Percentiles rank a stretch among this genome's conserved stretches.
These are phyloP conservation scores for Leptinotarsa rubiginosa DNA, from an alignment of 2,888 invertebrate genomes.

Conservation along the genomic window DNA sequence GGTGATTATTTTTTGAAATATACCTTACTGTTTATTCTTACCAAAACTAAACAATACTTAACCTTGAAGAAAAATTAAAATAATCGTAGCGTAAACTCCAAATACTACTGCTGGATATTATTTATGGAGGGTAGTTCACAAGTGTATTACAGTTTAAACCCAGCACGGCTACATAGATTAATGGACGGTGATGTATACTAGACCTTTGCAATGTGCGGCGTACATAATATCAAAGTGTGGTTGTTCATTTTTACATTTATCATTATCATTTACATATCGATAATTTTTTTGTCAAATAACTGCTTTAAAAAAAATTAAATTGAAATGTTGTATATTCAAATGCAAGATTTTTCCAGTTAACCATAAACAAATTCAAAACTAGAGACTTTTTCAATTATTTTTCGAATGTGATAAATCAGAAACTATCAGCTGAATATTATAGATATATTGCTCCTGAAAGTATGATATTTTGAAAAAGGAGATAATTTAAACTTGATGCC, in stretches of 20 bases:
- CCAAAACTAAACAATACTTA: background rate
- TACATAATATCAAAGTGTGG: conserved; percentile 13
- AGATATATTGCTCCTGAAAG: too few species aligned
- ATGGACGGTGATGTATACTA: conserved; percentile 21
- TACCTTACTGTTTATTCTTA: background rate
- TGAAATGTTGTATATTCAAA: too few species aligned
- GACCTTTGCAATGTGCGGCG: conserved; percentile 6
- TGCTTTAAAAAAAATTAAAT: too few species aligned
- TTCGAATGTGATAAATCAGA: too few species aligned
- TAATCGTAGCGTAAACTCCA: background rate
- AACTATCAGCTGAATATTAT: too few species aligned
- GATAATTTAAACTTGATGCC: too few species aligned
- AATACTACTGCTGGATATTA: conserved; percentile 5
- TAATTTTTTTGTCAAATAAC: background rate
- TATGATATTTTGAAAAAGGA: too few species aligned
- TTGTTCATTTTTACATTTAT: background rate
- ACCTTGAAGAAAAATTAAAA: background rate
- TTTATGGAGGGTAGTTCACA: conserved; percentile 17
- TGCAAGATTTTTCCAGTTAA: too few species aligned
- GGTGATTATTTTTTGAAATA: too few species aligned
- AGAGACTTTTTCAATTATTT: too few species aligned
- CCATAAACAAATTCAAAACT: too few species aligned
- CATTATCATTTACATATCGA: background rate
- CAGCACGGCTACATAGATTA: conserved; percentile 14
- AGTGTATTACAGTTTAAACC: conserved; percentile 13